phyloP scores from a whole-genome alignment of 2,797 vertebrate species.

The Galaxias olidus region DNA sequence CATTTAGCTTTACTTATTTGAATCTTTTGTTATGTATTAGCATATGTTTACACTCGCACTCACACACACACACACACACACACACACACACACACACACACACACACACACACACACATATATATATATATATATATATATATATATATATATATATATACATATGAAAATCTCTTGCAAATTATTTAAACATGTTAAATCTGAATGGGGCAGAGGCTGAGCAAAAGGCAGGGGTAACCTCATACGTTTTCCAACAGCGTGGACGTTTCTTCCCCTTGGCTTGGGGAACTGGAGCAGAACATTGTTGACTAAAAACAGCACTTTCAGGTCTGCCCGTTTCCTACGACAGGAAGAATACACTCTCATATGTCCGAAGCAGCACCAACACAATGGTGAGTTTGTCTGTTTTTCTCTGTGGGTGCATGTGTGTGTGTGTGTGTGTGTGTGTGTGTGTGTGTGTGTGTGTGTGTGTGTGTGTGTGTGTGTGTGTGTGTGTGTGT shows the following conservation, averaged over 20 bases:
- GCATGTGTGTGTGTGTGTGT: constrained; percentile 6
- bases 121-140: too few species aligned
- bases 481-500: constrained; percentile 3
- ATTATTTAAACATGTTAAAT: too few species aligned
- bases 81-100: too few species aligned
- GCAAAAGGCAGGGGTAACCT: constrained; percentile 9
- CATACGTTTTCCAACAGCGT: constrained; percentile 28
- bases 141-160: too few species aligned
- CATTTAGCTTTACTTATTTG: too few species aligned
- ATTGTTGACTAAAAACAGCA: constrained; percentile 22
- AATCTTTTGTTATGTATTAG: too few species aligned
- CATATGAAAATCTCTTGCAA: too few species aligned
- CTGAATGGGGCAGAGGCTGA: background rate
- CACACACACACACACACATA: too few species aligned
- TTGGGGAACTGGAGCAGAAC: constrained; percentile 38
- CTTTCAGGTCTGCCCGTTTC: constrained; percentile 15
- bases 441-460: background rate
- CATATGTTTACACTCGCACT: too few species aligned
- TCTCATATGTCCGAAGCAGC: constrained; percentile 17
- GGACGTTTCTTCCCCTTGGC: constrained; percentile 23
- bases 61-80: too few species aligned
- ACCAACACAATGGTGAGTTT: constrained; percentile 11
- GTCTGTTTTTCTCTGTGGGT: constrained; percentile 3
- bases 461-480: constrained; percentile 6
- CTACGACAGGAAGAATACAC: constrained; percentile 23